Evolutionary conservation across 2,113 vertebrate genomes (phyloP), one percentile per base, ranked within the genome.

Genomic region (Ailuropoda melanoleuca): DNA sequence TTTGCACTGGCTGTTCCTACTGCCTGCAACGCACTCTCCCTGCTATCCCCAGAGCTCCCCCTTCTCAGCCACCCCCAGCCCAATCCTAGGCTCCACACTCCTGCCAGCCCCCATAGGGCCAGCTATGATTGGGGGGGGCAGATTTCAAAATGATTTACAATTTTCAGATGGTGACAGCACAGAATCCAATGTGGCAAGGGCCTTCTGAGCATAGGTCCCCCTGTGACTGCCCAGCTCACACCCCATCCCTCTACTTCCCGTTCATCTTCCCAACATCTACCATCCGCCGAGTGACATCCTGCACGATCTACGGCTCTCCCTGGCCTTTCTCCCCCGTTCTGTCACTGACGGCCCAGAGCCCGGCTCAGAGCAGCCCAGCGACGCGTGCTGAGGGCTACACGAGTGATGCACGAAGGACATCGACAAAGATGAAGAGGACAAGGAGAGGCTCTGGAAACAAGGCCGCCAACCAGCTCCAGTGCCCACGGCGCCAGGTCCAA

Each of bases 161-260:
- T 39, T 55, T 62, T 58, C 11, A 55, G 55, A 37, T 0, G 13
- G 60, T 0, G 48, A 66, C 50, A 37, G 50, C 34, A 2, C 29
- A 50, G 18, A 37, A 19, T 14, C 8, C 4, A 14, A 8, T 11
- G 58, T 39, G 19, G 10, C 0, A 0, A 0, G 19, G 72, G 48
- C 43, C 53, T 62, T n/a, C 74, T 4, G n/a, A 19, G 39, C 17
- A 8, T 0, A 17, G 2, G 62, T 31, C 29, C 46, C 90, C 3
- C 0, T 0, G 48, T 4, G 34, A 29, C 10, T 0, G 6, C 43
- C 48, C 50, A 3, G 34, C 39, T 3, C 1, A 3, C 82, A 8
- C 2, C 29, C 93, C 23, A 11, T 3, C 29, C 24, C 62, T 34
- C 4, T 0, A 4, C 55, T 0, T 29, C 17, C 84, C 8, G 43